A percentile compares a stretch with the other conserved stretches of the same genome.
phyloP scores from a whole-genome alignment of 2,797 vertebrate genomes.

The Anolis apletophallus region DNA sequence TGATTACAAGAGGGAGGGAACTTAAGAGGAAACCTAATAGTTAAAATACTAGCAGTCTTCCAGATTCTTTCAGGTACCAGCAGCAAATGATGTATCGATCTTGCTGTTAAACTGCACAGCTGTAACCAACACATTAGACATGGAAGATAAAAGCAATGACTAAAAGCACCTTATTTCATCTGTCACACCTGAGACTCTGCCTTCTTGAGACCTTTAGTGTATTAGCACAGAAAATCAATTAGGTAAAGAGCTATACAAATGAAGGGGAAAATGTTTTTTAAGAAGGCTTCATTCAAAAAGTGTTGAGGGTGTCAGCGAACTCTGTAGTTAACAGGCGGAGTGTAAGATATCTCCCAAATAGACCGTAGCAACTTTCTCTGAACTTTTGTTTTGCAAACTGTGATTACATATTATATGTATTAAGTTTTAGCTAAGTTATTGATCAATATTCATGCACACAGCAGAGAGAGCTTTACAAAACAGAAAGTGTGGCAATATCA shows the following conservation, averaged over 20 bases:
- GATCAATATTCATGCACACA: conserved; percentile 27
- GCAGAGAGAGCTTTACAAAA: conserved; percentile 21
- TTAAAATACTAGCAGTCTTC: conserved; percentile 74
- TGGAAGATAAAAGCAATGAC: conserved; percentile 82
- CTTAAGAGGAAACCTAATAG: conserved; percentile 70
- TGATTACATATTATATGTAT: conserved; percentile 48
- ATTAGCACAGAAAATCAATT: conserved; percentile 85
- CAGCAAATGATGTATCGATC: conserved; percentile 83
- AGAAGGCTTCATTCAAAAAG: conserved; percentile 73
- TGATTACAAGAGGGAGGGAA: conserved; percentile 29
- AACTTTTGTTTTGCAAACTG: conserved; percentile 60
- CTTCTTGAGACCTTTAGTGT: conserved; percentile 79
- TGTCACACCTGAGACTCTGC: conserved; percentile 81
- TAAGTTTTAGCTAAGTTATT: conserved; percentile 29
- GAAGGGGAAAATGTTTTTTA: conserved; percentile 67
- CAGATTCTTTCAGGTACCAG: conserved; percentile 76
- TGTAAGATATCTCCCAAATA: conserved; percentile 65
- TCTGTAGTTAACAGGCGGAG: conserved; percentile 59
- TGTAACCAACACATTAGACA: conserved; percentile 85
- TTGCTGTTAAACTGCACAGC: conserved; percentile 81
- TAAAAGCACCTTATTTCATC: conserved; percentile 82
- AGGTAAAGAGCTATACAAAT: conserved; percentile 83
- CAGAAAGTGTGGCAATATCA: conserved; percentile 32
- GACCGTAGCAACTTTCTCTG: conserved; percentile 62
- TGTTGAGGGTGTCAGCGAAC: conserved; percentile 65